Evolutionary conservation across 2,797 vertebrate genomes (phyloP).

Genomic region (Gambelia wislizenii): DNA sequence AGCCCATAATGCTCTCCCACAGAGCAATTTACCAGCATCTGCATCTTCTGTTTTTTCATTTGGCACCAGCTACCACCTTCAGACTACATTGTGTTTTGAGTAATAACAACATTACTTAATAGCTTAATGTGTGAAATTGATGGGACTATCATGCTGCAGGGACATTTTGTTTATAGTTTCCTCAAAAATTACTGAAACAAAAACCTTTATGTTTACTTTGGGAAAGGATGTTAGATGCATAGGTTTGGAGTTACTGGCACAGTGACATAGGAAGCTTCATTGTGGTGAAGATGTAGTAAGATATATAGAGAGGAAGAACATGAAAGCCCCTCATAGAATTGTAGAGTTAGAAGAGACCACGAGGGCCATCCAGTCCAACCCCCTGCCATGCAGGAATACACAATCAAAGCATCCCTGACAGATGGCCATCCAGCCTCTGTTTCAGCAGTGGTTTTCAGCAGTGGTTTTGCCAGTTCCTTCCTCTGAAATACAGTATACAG

Average conservation of each 20-base stretch:
- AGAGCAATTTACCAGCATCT: not conserved
- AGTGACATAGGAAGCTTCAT: not conserved
- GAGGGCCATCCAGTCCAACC: too few species aligned
- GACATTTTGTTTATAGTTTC: not conserved
- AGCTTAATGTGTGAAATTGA: conserved; percentile 9
- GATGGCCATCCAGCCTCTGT: too few species aligned
- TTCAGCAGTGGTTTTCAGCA: too few species aligned
- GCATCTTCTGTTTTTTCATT: not conserved
- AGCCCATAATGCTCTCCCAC: not conserved
- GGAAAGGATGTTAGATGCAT: not conserved
- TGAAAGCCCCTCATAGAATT: not conserved
- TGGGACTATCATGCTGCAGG: not conserved
- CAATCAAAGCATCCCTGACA: too few species aligned
- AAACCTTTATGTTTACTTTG: conserved; percentile 1
- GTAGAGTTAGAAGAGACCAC: too few species aligned
- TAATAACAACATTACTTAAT: not conserved
- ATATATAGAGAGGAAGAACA: not conserved
- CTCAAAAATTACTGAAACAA: not conserved
- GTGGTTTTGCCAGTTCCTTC: too few species aligned
- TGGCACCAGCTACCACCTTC: not conserved
- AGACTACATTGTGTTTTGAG: not conserved
- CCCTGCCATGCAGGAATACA: too few species aligned
- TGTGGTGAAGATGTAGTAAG: not conserved
- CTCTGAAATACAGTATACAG: too few species aligned
- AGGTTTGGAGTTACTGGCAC: too few species aligned